Base-by-base conservation (phyloP, 2,888 invertebrate species). In the Platycheirus rosarum region DNA sequence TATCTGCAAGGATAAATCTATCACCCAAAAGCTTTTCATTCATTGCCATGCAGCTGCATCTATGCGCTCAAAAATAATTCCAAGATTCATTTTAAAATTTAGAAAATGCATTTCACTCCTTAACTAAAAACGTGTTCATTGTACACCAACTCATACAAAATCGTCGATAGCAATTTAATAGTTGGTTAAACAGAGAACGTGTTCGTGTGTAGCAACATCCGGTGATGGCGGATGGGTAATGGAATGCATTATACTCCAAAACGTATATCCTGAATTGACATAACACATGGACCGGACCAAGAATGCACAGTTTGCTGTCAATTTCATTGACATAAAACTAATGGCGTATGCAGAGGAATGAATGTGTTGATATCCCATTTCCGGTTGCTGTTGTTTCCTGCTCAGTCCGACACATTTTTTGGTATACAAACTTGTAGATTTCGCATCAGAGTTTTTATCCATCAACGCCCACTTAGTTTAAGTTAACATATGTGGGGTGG, bases 161-260 rank as follows among this genome's bases (percentile, higher is more conserved):
- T 23, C 3, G 3, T 26, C 26, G 29, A 9, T 4, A 49, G 49
- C 26, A 49, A 14, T 23, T 26, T 49, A 49, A 9, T 13, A 7
- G 26, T 49, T 49, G 9, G 11, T 5, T 49, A 26, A 29, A 9
- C 5, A 23, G 49, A 49, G 26, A 9, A 49, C 29, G 14, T 29
- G 23, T 49, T 49, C 49, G 49, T 23, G 49, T 49, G 26, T 14
- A 49, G 26, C 29, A 29, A 49, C 14, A 14, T 14, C 29, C 49
- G 14, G 26, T 5, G 9, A 13, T 35, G 11, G 9, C 14, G 11
- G 29, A 49, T 14, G 26, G 26, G 14, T 23, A n/a, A 20, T 7
- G 11, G 23, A 29, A 49, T 29, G 29, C 26, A 49, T 49, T 23
- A 23, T 23, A 23, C 23, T 23, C n/a, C n/a, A n/a, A n/a, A n/a